A percentile compares a stretch with the other conserved stretches of the same genome.
Conservation (phyloP, 2,113 vertebrate species). For the Pantherophis guttatus region DNA sequence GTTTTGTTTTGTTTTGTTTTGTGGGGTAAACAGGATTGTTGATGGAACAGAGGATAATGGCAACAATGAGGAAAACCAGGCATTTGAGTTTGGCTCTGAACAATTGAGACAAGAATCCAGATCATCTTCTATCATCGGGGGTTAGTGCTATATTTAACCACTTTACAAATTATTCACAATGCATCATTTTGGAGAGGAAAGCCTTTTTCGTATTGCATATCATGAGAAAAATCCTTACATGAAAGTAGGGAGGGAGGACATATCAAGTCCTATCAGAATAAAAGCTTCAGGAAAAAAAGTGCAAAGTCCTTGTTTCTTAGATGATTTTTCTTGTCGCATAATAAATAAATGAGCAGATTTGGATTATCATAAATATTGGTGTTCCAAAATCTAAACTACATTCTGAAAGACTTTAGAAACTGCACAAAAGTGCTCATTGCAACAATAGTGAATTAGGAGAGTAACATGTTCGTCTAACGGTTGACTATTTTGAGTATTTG, state of each 20-base stretch:
- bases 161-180: constrained; percentile 18
- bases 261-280: neutral
- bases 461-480: neutral
- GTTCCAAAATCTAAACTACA: neutral
- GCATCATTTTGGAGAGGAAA: neutral
- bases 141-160: constrained; percentile 53
- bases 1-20: neutral
- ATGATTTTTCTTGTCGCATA: neutral
- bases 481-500: neutral
- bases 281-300: neutral
- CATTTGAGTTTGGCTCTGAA: constrained; percentile 76
- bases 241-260: neutral
- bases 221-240: neutral
- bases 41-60: constrained; percentile 78
- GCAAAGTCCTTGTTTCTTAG: neutral
- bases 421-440: neutral
- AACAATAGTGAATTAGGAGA: neutral
- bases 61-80: constrained; percentile 69
- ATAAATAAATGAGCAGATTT: neutral
- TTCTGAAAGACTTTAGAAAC: neutral
- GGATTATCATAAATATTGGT: neutral
- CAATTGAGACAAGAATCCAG: constrained; percentile 67
- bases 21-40: constrained; percentile 71
- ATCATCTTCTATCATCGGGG: constrained; percentile 66
- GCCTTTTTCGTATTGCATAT: constrained; percentile 1